Base-by-base conservation (phyloP, 2,888 invertebrate species). In the Pimpla rufipes region DNA sequence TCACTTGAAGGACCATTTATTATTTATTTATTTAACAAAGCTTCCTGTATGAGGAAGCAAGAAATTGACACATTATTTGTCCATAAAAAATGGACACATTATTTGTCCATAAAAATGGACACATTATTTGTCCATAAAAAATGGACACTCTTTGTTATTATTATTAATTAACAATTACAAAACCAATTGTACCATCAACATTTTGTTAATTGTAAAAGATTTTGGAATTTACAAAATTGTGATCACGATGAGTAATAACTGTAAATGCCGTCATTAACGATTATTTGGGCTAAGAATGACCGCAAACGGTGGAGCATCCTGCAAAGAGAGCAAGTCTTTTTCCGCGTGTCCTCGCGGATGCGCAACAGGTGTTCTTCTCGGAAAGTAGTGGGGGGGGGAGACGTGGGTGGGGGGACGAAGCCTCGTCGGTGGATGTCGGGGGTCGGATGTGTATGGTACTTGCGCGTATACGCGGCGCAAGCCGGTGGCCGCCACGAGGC, bases 301-400 rank as follows among this genome's bases (percentile, higher is more conserved):
- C 52, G 42, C 10, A 23, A 7, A 29, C 42, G 42, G 5, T 16
- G n/a, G 29, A 16, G 52, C 11, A 8, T 23, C 42, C 64, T 55
- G 42, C 16, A 64, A 75, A 75, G 66, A 29, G 52, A 75, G 40
- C 75, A 64, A 29, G 52, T 5, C 42, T 55, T 74, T 66, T 64
- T 52, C 16, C 16, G 47, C 67, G 37, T 83, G 57, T 68, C 66
- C 66, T 68, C 45, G n/a, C n/a, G 66, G 71, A 81, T 73, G 79
- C 55, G 66, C 73, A 78, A 78, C 83, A 83, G 79, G 83, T 80
- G 83, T 68, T 77, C 62, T 73, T 79, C 73, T 74, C 59, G 76
- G 67, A 70, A 68, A 13, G 42, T 21, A 13, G 42, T 1, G 76
- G 57, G 40, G 50, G 50, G 45, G 10, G 23, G 23, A 59, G 50